Evolutionary conservation across 2,797 vertebrate genomes (phyloP).

Genomic region (Oreonectes daqikongensis): DNA sequence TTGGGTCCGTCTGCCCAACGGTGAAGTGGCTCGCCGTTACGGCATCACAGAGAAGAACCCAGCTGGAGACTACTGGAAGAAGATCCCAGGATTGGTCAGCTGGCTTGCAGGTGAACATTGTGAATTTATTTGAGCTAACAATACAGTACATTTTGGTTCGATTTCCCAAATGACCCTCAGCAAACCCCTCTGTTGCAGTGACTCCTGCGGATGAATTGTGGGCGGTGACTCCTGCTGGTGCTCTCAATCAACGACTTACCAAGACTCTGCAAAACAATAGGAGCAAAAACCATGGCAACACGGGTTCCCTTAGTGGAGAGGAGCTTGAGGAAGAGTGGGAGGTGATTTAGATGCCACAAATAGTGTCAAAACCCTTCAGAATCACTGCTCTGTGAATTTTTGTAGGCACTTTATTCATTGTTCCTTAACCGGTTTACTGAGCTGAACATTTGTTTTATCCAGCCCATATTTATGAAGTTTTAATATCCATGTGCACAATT

Average conservation of each 20-base stretch:
- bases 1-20: constrained; percentile 91
- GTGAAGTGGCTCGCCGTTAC: constrained; percentile 89
- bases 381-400: constrained; percentile 48
- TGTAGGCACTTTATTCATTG: constrained; percentile 66
- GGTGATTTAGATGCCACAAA: constrained; percentile 82
- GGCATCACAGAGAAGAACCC: constrained; percentile 90
- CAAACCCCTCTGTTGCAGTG: constrained; percentile 72
- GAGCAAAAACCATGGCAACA: constrained; percentile 65
- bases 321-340: constrained; percentile 97
- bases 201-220: constrained; percentile 90
- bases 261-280: constrained; percentile 84
- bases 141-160: too few relatives aligned
- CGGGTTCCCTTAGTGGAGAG: constrained; percentile 73
- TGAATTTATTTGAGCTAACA: not conserved
- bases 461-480: constrained; percentile 35
- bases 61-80: constrained; percentile 98
- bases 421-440: not conserved
- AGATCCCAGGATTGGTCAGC: constrained; percentile 84
- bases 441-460: constrained; percentile 42
- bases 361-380: constrained; percentile 19
- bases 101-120: constrained; percentile 84
- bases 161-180: not conserved
- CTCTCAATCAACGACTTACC: constrained; percentile 88
- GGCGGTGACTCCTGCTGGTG: constrained; percentile 84
- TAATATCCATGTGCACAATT: constrained; percentile 20